Base-by-base conservation (phyloP, 2,888 invertebrate species). In the Erebia ligea region DNA sequence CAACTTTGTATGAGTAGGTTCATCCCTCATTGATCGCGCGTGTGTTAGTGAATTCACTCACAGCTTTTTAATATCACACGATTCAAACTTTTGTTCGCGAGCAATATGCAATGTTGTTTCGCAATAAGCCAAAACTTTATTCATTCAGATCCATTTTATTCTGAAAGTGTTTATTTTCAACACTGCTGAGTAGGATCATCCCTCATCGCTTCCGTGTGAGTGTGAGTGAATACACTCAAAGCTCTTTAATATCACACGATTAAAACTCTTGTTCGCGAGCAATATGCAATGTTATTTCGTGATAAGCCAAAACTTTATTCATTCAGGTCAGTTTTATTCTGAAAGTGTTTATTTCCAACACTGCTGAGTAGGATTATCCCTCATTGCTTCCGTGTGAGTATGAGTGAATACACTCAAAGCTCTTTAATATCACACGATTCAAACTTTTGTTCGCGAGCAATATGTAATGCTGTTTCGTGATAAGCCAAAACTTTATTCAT, bases 61-160 rank as follows among this genome's bases (percentile, higher is more conserved):
- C 11, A 17, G 61, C 61, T 61, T 61, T 61, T 61, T 61, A 61
- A 61, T 61, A 61, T 19, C 61, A 45, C n/a, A 19, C 42, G 42
- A 40, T 34, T 6, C 34, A 61, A 61, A 61, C 61, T 61, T 61
- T 61, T 19, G 42, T 61, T 45, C 11, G 2, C 11, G 17, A 9
- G 40, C 10, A 59, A 1, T 59, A 10, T 17, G 17, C n/a, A n/a
- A 1, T 17, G 34, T 42, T 42, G 8, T 58, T 58, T 59, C 34
- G 40, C n/a, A n/a, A n/a, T 40, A 40, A 42, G 40, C 40, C 15
- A 50, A 40, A 59, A 59, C 34, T 59, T 59, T 40, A 10, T 59
- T 59, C 40, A 40, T 40, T 40, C 1, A 8, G 17, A 10, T 8
- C 9, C 1, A 10, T 13, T n/a, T 58, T 34, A n/a, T 42, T 40